A percentile compares a stretch with the other conserved stretches of the same genome.
Conservation (phyloP, 2,113 vertebrate genomes). For the Nannobrachium achirus region DNA sequence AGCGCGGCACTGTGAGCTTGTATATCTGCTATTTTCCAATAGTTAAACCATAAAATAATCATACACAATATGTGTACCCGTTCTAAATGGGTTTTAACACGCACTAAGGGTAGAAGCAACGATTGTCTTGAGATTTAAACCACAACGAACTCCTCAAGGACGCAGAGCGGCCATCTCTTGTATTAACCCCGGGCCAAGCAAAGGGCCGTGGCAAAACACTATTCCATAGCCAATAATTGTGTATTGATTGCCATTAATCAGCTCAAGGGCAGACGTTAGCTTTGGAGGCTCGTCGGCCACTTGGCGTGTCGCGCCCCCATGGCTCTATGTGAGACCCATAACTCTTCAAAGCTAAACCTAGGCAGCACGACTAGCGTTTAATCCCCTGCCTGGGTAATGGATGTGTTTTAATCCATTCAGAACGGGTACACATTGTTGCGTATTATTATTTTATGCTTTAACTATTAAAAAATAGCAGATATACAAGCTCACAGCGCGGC, state of each 20-base stretch:
- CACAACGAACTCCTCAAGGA: not conserved
- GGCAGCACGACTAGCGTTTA: not conserved
- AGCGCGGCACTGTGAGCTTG: no score
- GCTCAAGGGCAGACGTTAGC: slow-evolving; percentile 21
- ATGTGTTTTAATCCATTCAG: no score
- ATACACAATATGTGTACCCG: no score
- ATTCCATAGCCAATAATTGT: slow-evolving; percentile 47
- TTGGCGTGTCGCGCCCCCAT: not conserved
- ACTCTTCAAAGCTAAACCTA: slow-evolving; percentile 2
- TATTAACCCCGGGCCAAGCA: slow-evolving; percentile 17
- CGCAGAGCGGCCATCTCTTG: not conserved
- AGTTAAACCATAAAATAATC: no score
- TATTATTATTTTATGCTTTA: no score
- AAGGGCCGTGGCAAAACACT: slow-evolving; percentile 27
- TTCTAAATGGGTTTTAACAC: no score
- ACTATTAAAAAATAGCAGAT: no score
- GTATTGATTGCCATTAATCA: slow-evolving; percentile 39
- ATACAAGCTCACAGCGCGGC: no score
- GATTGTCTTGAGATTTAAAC: not conserved
- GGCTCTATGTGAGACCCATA: not conserved
- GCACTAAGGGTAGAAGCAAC: not conserved
- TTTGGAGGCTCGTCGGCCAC: slow-evolving; percentile 12
- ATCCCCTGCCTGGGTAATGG: slow-evolving; percentile 3
- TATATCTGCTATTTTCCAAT: no score
- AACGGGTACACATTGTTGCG: no score